Evolutionary conservation across 2,113 vertebrate genomes (phyloP).

Genomic region (Uria aalge): DNA sequence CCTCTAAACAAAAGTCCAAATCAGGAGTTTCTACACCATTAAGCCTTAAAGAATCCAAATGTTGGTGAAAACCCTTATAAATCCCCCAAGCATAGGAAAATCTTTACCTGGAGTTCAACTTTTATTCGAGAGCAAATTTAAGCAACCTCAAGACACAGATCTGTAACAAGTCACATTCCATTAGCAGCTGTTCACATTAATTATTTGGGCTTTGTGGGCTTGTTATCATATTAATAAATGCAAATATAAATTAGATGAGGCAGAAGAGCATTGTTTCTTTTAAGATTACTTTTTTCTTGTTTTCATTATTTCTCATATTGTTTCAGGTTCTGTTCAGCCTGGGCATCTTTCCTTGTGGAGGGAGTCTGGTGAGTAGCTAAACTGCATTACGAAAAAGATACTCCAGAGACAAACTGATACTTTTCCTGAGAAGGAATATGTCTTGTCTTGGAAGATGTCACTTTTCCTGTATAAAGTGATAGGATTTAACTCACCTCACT

Average conservation of each 20-base stretch:
- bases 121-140: not conserved
- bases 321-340: not conserved
- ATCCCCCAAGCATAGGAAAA: not conserved
- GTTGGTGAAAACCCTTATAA: not conserved
- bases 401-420: not conserved
- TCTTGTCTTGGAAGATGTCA: not conserved
- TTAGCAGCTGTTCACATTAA: not conserved
- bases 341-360: not conserved
- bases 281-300: not conserved
- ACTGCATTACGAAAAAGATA: not conserved
- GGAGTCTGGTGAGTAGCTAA: not conserved
- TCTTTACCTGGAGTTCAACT: not conserved
- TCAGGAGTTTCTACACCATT: not conserved
- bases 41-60: not conserved
- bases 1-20: not conserved
- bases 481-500: constrained; percentile 72
- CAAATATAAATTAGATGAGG: not conserved
- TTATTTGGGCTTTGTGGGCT: not conserved
- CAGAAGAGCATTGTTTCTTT: not conserved
- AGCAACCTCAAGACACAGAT: not conserved
- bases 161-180: not conserved
- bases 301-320: not conserved
- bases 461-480: not conserved
- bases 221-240: not conserved
- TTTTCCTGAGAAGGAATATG: not conserved